Conservation (phyloP, 92 coral and sea anemone genomes). For the Bergia puertoricense region DNA sequence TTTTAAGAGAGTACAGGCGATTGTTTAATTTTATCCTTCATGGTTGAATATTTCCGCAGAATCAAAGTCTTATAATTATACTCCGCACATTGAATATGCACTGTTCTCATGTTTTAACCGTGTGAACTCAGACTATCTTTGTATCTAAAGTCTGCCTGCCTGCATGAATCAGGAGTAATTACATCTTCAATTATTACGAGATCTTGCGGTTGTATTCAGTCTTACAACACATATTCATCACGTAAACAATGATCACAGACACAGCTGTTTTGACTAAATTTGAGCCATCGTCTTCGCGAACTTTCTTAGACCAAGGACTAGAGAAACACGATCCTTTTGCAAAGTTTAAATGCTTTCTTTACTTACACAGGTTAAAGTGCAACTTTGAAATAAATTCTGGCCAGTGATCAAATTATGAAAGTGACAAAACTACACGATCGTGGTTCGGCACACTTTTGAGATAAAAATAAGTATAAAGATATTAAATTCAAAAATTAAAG, state of each 20-base stretch:
- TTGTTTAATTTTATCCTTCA: background rate
- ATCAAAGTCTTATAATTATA: too few relatives aligned
- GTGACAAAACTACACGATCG: too few relatives aligned
- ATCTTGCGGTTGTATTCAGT: background rate
- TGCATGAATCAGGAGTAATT: background rate
- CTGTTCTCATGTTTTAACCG: background rate
- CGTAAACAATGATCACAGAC: background rate
- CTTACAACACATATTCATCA: background rate
- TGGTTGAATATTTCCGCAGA: background rate
- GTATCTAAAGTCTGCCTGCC: background rate
- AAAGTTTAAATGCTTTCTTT: too few relatives aligned
- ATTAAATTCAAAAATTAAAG: too few relatives aligned
- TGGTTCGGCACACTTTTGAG: too few relatives aligned
- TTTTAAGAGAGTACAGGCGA: background rate
- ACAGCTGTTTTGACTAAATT: background rate
- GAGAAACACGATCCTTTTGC: too few relatives aligned
- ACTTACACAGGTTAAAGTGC: too few relatives aligned
- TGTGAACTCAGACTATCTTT: background rate
- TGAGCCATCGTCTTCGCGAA: background rate
- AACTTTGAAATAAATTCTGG: too few relatives aligned
- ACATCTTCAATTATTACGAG: too few relatives aligned
- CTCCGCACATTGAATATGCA: background rate
- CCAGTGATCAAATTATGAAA: too few relatives aligned
- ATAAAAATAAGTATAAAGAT: too few relatives aligned
- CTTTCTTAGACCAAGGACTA: too few relatives aligned